These are phyloP conservation scores for Tipula lateralis DNA, from an alignment of 2,888 invertebrate species.

Conservation along the genomic window DNA sequence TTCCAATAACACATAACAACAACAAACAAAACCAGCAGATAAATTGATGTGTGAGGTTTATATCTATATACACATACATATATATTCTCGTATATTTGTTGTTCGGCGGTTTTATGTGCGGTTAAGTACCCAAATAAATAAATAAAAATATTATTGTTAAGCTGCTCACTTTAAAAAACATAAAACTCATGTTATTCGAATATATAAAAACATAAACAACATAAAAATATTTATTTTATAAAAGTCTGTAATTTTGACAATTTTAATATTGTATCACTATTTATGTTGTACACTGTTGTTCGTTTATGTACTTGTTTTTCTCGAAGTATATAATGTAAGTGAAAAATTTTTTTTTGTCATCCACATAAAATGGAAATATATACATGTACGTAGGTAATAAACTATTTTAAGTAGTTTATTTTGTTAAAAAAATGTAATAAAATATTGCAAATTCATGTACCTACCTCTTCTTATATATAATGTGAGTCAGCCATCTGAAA, in stretches of 20 bases:
- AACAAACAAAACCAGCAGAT: background rate
- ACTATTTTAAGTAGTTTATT: conserved; percentile 11
- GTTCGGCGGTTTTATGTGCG: background rate
- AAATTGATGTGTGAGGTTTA: background rate
- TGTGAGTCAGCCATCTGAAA: background rate
- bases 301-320: background rate
- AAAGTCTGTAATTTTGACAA: background rate
- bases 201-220: background rate
- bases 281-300: background rate
- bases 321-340: background rate
- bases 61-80: too few species aligned
- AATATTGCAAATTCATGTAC: background rate
- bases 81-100: too few species aligned
- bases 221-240: background rate
- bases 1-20: background rate
- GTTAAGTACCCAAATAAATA: background rate
- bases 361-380: background rate
- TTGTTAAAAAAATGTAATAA: background rate
- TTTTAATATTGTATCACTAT: background rate
- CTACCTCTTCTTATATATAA: background rate
- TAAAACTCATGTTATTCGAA: background rate
- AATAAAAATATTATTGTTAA: background rate
- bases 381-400: background rate
- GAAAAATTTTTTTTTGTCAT: background rate
- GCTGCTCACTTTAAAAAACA: background rate